Conservation (phyloP, 2,113 vertebrate genomes). For the Chlorocebus sabaeus region DNA sequence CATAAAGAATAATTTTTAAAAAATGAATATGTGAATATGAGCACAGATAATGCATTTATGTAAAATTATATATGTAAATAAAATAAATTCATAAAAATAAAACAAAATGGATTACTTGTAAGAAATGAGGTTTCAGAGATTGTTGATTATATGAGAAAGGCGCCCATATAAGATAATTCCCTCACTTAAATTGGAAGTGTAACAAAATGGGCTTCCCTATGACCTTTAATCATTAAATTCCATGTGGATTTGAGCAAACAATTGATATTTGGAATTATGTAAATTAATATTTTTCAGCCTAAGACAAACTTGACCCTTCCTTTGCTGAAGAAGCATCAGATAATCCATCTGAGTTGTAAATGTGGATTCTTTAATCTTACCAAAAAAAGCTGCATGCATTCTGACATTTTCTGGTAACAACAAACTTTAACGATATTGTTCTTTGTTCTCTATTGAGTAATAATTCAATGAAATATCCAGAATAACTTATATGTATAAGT, state of each 20-base stretch:
- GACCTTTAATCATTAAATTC: neutral
- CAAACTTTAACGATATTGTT: neutral
- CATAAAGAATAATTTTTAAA: neutral
- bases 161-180: neutral
- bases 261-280: neutral
- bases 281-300: neutral
- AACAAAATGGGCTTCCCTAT: neutral
- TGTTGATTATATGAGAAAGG: neutral
- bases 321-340: slow-evolving; percentile 6
- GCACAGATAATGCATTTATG: neutral
- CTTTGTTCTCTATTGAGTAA: neutral
- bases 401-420: neutral
- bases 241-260: neutral
- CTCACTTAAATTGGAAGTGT: slow-evolving; percentile 14
- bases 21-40: neutral
- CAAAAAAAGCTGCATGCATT: neutral
- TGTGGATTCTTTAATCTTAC: neutral
- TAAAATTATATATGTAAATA: neutral
- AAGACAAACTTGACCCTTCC: neutral
- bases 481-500: neutral
- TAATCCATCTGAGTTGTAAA: neutral
- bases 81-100: neutral
- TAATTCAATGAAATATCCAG: neutral
- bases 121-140: neutral
- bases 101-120: neutral